Evolutionary conservation across 2,797 vertebrate species (phyloP).

Genomic region (Onychomys arenicola): DNA sequence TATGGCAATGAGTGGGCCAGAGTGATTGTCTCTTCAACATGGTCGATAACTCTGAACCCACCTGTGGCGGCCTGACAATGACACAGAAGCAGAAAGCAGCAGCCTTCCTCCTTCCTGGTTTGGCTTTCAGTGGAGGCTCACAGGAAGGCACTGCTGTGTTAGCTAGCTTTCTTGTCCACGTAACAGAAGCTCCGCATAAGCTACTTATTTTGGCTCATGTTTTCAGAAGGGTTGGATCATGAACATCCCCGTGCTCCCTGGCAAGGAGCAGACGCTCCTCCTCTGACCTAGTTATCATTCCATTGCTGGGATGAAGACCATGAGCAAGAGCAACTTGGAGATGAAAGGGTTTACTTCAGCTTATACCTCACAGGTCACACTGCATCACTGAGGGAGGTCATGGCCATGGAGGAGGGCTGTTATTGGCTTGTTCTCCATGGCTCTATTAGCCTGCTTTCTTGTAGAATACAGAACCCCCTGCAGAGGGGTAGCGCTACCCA

Average conservation of each 20-base stretch:
- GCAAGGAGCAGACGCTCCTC: neutral
- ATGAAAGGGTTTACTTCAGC: neutral
- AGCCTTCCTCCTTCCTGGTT: neutral
- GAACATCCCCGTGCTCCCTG: neutral
- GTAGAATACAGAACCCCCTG: neutral
- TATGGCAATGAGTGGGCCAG: neutral
- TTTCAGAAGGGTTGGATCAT: neutral
- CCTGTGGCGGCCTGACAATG: neutral
- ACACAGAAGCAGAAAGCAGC: rapidly evolving
- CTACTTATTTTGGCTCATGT: neutral
- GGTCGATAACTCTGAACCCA: neutral
- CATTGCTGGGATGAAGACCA: neutral
- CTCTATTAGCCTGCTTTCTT: neutral
- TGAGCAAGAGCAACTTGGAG: neutral
- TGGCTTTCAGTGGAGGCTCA: neutral
- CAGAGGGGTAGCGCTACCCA: neutral
- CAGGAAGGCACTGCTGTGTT: neutral
- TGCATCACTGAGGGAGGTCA: neutral
- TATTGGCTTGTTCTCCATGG: neutral
- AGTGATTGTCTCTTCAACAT: neutral
- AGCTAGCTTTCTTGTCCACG: neutral
- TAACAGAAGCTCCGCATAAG: neutral
- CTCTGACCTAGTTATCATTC: neutral
- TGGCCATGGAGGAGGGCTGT: neutral
- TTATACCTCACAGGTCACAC: neutral